These are phyloP conservation scores for Adrianichthys oophorus DNA, from an alignment of 2,797 vertebrate genomes.

Conservation along the genomic window DNA sequence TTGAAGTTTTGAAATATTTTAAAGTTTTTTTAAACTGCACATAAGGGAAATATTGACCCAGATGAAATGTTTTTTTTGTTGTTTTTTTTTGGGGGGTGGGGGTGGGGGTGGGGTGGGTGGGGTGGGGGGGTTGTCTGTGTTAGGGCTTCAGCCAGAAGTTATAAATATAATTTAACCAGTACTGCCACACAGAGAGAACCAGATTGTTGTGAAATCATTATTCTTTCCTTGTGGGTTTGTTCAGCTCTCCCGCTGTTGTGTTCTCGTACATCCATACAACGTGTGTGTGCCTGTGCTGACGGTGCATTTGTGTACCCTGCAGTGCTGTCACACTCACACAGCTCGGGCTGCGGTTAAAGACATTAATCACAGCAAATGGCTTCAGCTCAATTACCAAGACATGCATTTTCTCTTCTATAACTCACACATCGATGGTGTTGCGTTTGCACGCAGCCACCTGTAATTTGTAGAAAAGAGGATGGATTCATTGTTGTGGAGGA, in stretches of 20 bases:
- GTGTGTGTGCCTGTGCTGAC: constrained; percentile 51
- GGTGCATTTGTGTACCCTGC: constrained; percentile 57
- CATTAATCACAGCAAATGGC: constrained; percentile 69
- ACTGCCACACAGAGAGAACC: neutral
- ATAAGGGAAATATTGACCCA: constrained; percentile 23
- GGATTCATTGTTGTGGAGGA: constrained; percentile 55
- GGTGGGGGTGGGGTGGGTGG: no score
- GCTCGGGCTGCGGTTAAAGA: constrained; percentile 40
- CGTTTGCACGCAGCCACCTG: constrained; percentile 41
- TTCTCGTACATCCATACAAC: constrained; percentile 27
- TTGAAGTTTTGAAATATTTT: constrained; percentile 22
- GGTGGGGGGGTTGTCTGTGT: constrained; percentile 22
- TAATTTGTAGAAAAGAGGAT: constrained; percentile 62
- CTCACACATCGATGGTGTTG: constrained; percentile 26
- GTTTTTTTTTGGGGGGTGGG: constrained; percentile 16
- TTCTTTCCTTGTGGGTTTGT: constrained; percentile 41
- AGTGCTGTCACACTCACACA: constrained; percentile 32
- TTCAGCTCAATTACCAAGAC: constrained; percentile 66
- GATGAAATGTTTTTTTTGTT: constrained; percentile 20
- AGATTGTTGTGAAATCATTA: constrained; percentile 40
- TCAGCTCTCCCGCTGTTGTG: constrained; percentile 37
- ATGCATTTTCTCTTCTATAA: constrained; percentile 56
- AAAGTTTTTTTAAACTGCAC: constrained; percentile 7
- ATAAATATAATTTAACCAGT: constrained; percentile 7
- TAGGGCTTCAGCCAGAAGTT: constrained; percentile 17